phyloP scores from a whole-genome alignment of 2,113 vertebrate genomes.

The Xiphophorus hellerii region DNA sequence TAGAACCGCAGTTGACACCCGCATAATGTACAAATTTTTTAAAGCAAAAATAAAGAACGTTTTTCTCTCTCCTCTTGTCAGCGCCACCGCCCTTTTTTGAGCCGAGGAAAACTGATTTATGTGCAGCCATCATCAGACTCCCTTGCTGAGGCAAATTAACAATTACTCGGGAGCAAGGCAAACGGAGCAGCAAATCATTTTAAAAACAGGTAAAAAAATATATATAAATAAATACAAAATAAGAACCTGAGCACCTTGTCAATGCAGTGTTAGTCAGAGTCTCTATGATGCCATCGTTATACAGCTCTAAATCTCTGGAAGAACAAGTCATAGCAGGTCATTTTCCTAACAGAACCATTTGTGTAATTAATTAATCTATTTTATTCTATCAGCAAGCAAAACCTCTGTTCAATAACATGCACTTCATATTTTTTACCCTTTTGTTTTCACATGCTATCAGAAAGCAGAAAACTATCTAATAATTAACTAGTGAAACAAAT shows the following conservation, averaged over 20 bases:
- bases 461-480: background rate
- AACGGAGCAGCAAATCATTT: background rate
- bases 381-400: background rate
- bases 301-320: background rate
- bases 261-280: background rate
- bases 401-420: background rate
- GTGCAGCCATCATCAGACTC: conserved; percentile 23
- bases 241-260: background rate
- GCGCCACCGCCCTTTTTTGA: conserved; percentile 82
- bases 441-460: background rate
- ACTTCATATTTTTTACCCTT: background rate
- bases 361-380: background rate
- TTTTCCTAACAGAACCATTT: background rate
- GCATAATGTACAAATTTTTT: conserved; percentile 12
- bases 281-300: background rate
- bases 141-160: conserved; percentile 33
- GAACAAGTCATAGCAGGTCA: background rate
- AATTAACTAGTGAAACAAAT: background rate
- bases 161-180: conserved; percentile 13
- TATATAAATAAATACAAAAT: background rate
- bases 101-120: conserved; percentile 63
- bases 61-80: conserved; percentile 49
- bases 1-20: background rate
- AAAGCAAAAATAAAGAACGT: conserved; percentile 32
- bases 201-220: background rate